Evolutionary conservation across 2,888 invertebrate genomes (phyloP), one percentile per base, ranked within the genome.

Genomic region (Hydroisotoma schaefferi): DNA sequence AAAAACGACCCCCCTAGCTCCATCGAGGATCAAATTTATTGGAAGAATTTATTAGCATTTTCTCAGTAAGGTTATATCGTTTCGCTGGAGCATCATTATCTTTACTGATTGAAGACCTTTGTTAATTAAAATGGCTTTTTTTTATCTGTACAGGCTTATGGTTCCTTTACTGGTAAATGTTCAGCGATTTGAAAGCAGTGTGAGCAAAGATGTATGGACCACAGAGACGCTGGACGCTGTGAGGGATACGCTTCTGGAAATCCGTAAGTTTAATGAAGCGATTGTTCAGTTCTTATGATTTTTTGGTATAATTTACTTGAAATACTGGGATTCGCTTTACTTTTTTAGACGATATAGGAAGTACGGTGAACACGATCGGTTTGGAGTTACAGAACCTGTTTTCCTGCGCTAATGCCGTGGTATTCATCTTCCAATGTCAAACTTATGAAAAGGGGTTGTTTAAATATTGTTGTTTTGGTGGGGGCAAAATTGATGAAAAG

Each of bases 381-480:
- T n/a, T 47, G 47, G 47, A 47, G 25, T 5, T 23, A 8, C 25
- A 18, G 18, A 22, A 20, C 5, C 22, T 47, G 10, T 47, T 47
- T 23, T 8, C 6, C 4, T 20, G 18, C 5, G 25, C 47, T 8
- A 8, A 23, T n/a, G 25, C 47, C 6, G 25, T 23, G 8, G 47
- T 18, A 8, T 47, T 47, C n/a, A 12, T 47, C 8, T 23, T 47
- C 25, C 18, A 18, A 25, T 6, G 25, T 23, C 18, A 47, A 8
- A 8, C n/a, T 8, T 23, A 22, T 18, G 47, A 47, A 5, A 25
- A 20, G 6, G 25, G 25, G 22, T 8, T 47, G 47, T n/a, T 47
- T 20, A 47, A 47, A 25, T 47, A 47, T 47, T 47, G 47, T n/a
- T 8, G 6, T 8, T 23, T 47, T 18, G 47, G 47, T 23, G 20